A percentile compares a stretch with the other conserved stretches of the same genome.
These are phyloP conservation scores for Ptychadena robeensis DNA, from an alignment of 2,797 vertebrate species.

Conservation along the genomic window DNA sequence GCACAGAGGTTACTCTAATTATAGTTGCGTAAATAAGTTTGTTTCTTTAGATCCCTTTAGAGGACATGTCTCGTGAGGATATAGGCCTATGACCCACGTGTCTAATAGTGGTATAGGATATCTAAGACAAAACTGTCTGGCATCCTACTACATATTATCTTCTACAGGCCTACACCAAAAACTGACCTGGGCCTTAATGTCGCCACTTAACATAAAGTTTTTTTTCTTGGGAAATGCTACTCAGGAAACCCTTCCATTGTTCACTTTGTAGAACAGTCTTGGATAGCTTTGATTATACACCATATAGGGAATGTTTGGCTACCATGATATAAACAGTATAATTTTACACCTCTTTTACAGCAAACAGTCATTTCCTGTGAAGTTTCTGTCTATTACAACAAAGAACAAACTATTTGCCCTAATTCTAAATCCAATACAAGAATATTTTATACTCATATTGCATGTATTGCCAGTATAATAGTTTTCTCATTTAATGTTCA, in stretches of 20 bases:
- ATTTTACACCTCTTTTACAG: constrained; percentile 57
- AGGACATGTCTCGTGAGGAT: too few species aligned
- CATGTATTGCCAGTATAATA: neutral
- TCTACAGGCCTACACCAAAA: constrained; percentile 26
- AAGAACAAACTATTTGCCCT: constrained; percentile 18
- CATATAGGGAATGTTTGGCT: constrained; percentile 54
- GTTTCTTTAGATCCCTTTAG: neutral
- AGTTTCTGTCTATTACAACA: constrained; percentile 38
- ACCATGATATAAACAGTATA: constrained; percentile 55
- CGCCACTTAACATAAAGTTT: constrained; percentile 32
- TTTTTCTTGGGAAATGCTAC: constrained; percentile 37
- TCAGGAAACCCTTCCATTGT: constrained; percentile 60
- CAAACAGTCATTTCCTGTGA: constrained; percentile 58
- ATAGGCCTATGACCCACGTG: constrained; percentile 11
- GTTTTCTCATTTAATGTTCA: too few species aligned
- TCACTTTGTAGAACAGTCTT: constrained; percentile 52
- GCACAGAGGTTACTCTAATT: neutral
- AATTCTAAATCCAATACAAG: neutral
- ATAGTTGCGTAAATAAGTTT: neutral
- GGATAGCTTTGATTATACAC: constrained; percentile 53
- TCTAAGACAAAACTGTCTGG: constrained; percentile 2
- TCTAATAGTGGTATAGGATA: constrained; percentile 13
- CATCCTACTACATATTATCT: constrained; percentile 13
- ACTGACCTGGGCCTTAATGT: constrained; percentile 29
- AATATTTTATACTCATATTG: neutral